Evolutionary conservation across 37 sponge, comb jelly and placozoan species (phyloP), one percentile per base, ranked within the genome.

Genomic region (Aplysina aerophoba): DNA sequence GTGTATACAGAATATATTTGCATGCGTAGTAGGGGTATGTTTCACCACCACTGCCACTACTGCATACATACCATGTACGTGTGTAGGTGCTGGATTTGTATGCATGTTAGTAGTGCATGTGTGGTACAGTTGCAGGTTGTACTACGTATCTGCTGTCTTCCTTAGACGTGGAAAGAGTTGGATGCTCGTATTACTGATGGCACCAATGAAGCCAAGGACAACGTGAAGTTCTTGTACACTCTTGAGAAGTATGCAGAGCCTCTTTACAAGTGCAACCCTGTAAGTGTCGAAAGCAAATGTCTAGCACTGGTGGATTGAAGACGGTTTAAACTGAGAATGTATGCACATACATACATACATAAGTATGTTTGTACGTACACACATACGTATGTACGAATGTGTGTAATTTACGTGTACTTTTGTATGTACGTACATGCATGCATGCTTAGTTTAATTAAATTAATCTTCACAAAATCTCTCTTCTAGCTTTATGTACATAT

Each of bases 201-300:
- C 82, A 91, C 95, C 24, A 98, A 96, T 77, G 99, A 98, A 50
- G 93, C 99, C 6, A 98, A 98, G 69, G 99, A 98, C 89, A 98
- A 98, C 83, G 99, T 98, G 62, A 98, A 98, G 91, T 98, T 94
- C 74, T 94, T 98, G 62, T 94, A 98, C 90, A 98, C 99, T 15
- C 83, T 98, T 84, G 95, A 96, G 89, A 96, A 96, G 59, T 96
- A 91, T 79, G 92, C 95, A 33, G 95, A 98, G 73, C 99, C 99
- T 44, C 89, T 98, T 40, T 96, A 98, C 92, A 96, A 96, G 69
- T 90, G 95, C 83, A 94, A 94, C 75, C 99, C 99, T 22, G 99
- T 94, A 34, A 60, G 81, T 81, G 41, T 2, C 3, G 50, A 44
- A n/a, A n/a, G n/a, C 20, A 8, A 22, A n/a, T 73, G 75, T 73